Conservation (phyloP, 2,113 vertebrate species). For the Sapajus apella region DNA sequence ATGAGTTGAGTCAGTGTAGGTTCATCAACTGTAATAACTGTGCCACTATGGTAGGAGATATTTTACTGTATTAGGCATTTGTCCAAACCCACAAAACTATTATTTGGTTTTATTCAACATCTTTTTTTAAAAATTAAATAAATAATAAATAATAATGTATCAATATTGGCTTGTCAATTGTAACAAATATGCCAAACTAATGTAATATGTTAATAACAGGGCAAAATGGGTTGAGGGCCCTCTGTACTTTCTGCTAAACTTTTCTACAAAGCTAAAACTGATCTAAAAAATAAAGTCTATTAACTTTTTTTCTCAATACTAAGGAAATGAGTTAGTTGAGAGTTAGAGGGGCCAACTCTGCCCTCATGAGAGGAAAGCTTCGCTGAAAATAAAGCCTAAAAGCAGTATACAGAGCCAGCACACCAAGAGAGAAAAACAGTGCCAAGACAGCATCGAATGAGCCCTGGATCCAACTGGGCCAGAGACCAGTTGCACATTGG, state of each 20-base stretch:
- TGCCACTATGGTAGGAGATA: background rate
- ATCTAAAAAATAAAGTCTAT: background rate
- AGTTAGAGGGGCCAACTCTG: background rate
- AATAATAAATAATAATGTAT: no score
- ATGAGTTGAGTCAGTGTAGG: background rate
- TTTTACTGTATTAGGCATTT: background rate
- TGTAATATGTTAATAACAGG: background rate
- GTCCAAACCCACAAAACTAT: constrained; percentile 5
- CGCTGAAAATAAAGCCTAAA: background rate
- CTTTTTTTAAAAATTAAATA: no score
- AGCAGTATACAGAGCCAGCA: background rate
- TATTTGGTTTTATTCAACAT: background rate
- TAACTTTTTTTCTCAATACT: background rate
- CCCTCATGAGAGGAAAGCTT: background rate
- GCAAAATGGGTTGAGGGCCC: background rate
- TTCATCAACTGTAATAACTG: background rate
- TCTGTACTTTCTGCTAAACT: background rate
- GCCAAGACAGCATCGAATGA: background rate
- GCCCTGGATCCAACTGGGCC: background rate
- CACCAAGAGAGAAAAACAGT: background rate
- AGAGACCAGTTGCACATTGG: background rate
- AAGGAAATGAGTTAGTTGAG: background rate
- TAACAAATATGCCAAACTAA: background rate
- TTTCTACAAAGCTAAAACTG: constrained; percentile 27
- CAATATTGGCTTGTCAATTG: no score